phyloP scores from a whole-genome alignment of 2,113 vertebrate genomes.

The Heterochromis multidens region DNA sequence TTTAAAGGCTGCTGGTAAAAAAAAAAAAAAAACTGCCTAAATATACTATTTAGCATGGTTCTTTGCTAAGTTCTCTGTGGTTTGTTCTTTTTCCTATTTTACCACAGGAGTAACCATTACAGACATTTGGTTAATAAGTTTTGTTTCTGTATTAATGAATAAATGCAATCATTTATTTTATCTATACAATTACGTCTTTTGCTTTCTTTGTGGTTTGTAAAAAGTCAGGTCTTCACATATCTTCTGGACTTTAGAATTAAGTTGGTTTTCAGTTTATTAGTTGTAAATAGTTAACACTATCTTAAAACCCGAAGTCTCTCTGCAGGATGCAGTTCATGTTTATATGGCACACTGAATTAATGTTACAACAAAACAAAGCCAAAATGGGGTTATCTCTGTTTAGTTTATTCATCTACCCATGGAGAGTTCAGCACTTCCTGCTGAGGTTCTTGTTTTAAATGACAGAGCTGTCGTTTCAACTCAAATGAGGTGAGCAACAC shows the following conservation, averaged over 20 bases:
- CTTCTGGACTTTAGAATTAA: not conserved
- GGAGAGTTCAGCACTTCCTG: conserved; percentile 9
- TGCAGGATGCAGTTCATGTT: not conserved
- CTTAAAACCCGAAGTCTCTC: not conserved
- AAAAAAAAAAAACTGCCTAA: not conserved
- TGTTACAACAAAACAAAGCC: not conserved
- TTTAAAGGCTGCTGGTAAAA: too few relatives aligned
- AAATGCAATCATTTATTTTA: not conserved
- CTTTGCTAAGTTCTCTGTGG: not conserved
- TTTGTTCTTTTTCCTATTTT: not conserved
- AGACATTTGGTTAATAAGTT: not conserved
- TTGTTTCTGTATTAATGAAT: not conserved
- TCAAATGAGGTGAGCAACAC: conserved; percentile 20
- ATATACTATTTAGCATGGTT: not conserved
- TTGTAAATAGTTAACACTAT: not conserved
- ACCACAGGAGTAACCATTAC: accelerated
- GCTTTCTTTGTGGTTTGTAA: not conserved
- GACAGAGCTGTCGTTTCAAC: conserved; percentile 41
- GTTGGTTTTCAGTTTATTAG: not conserved
- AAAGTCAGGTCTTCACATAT: accelerated
- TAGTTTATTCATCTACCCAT: not conserved
- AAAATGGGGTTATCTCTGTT: not conserved
- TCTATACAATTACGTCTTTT: accelerated
- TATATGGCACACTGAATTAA: not conserved
- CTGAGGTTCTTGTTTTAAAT: conserved; percentile 24